phyloP scores from a whole-genome alignment of 2,888 invertebrate genomes.

The Aleiodes leptofemur region DNA sequence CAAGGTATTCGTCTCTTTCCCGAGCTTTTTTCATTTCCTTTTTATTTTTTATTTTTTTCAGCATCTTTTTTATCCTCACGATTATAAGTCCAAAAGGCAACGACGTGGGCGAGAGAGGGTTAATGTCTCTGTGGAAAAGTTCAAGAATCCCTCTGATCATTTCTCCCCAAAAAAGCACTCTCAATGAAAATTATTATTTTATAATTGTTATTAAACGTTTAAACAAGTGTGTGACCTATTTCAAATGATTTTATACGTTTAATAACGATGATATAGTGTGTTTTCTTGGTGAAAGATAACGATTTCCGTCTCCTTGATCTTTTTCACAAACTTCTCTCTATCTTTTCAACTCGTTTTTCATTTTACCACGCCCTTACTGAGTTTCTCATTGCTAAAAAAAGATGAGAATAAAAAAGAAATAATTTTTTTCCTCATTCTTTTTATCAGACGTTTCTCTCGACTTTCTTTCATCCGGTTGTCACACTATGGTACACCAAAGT shows the following conservation, averaged over 20 bases:
- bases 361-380: constrained; percentile 51
- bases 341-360: constrained; percentile 22
- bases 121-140: constrained; percentile 35
- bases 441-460: constrained; percentile 28
- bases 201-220: background rate
- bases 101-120: constrained; percentile 40
- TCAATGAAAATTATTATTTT: background rate
- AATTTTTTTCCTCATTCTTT: constrained; percentile 10
- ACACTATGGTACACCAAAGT: constrained; percentile 22
- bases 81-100: constrained; percentile 40
- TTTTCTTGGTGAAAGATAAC: constrained; percentile 25
- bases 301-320: constrained; percentile 37
- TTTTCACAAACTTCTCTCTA: constrained; percentile 9
- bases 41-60: background rate
- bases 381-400: constrained; percentile 42
- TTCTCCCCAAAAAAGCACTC: background rate
- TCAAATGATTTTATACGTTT: constrained; percentile 16
- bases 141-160: constrained; percentile 9
- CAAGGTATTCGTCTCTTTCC: constrained; percentile 33
- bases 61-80: constrained; percentile 32
- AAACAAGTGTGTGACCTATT: constrained; percentile 16
- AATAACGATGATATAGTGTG: constrained; percentile 9
- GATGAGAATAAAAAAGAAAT: background rate
- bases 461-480: constrained; percentile 22
- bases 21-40: constrained; percentile 17